Base-by-base conservation (phyloP, 2,113 vertebrate genomes). In the Colaptes auratus region DNA sequence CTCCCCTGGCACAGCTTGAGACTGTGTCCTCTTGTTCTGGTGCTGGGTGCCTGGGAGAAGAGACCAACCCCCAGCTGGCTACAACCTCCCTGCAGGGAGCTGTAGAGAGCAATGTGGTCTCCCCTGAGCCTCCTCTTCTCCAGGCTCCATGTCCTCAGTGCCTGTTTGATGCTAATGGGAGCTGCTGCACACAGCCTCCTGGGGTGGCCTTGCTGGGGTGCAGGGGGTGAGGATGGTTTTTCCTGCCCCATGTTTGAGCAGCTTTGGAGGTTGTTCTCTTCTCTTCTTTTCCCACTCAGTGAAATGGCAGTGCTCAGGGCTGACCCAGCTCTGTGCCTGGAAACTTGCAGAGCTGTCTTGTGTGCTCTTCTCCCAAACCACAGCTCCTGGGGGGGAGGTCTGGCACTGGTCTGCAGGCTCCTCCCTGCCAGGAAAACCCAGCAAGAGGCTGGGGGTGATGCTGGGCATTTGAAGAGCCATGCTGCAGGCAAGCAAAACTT, bases 301-400 rank as follows among this genome's bases (percentile, higher is more conserved):
- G 87, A 50, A 60, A 76, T 27, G 52, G 33, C 61, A 30, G 33
- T 1, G 58, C n/a, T 63, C 8, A 8, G 20, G 92, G 90, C 70
- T 5, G 65, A 69, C 83, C 80, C 91, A 15, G 80, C 67, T 24
- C 88, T 3, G 4, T 11, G 59, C 83, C 84, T 65, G 71, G 15
- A 3, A 67, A 10, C 60, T 56, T 46, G 81, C 61, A 33, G 85
- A 60, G 90, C 74, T 18, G 76, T 11, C 85, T 65, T 65, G 76
- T 35, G 75, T 27, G 72, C 80, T 56, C 61, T 7, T 19, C 91
- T 73, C 77, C 93, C 44, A 89, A 90, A 6, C 96, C 94, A 4
- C 95, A 65, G 93, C 89, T 79, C 77, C 82, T 1, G 70, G 95
- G 95, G 70, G 95, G 95, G 95, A 95, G 94, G 95, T 95, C 95